Evolutionary conservation across 2,888 invertebrate genomes (phyloP), one percentile per base, ranked within the genome.

Genomic region (Chorisops tibialis): DNA sequence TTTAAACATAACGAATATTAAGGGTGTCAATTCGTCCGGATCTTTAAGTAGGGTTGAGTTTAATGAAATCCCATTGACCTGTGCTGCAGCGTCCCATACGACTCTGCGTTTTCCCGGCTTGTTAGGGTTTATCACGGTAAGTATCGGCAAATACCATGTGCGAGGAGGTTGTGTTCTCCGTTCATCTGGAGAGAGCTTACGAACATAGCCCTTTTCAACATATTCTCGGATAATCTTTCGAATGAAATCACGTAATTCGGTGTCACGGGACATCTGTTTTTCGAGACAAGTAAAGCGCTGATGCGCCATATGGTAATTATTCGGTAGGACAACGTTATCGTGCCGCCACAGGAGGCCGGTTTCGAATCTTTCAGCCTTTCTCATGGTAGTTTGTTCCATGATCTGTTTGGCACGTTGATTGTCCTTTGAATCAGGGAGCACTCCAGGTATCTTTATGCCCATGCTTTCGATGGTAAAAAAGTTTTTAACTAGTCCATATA

Each of bases 61-160:
- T 11, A 74, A 59, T 2, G 68, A 68, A 0, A 68, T 38, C 5
- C 70, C 71, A 9, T 69, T 49, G 5, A 63, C 63, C n/a, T 66
- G 68, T 3, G 71, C 72, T 2, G 72, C 72, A 4, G 74, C 73
- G 63, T 74, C 73, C 66, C 68, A 73, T 1, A 74, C 73, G 4
- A 74, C 58, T 19, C 73, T 64, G 0, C 70, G 43, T 62, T 69
- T 67, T 41, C 68, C 68, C 22, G 67, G 68, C 58, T 73, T 72
- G 22, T 71, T 70, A 5, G 68, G 65, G 41, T 41, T 41, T 35
- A 67, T 68, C 0, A 71, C 59, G 30, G 30, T 30, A 30, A 30
- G 9, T 30, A 30, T 30, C 30, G 30, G 30, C 30, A 30, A 9
- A 30, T 30, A 30, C 30, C 30, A 30, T 30, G 30, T 30, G 30